Conservation (phyloP, 2,113 vertebrate species). For the Marmota monax region DNA sequence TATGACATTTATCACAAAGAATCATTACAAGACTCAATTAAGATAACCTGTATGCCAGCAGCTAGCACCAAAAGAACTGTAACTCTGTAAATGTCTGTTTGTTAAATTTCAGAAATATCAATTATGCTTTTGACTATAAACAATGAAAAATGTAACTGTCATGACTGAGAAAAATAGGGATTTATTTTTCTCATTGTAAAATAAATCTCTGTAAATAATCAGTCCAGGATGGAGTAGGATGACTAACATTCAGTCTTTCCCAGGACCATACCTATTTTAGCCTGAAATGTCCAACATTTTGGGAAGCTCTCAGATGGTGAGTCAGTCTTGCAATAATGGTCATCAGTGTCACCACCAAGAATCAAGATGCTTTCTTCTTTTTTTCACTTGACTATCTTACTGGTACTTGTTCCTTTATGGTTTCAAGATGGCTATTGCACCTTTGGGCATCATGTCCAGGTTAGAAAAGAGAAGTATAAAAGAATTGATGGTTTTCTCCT, state of each 20-base stretch:
- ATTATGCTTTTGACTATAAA: neutral
- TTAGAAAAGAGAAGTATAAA: neutral
- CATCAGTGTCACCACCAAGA: neutral
- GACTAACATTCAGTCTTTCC: neutral
- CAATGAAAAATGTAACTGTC: neutral
- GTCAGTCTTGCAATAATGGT: neutral
- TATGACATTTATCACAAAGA: neutral
- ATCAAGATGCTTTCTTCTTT: neutral
- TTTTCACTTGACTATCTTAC: neutral
- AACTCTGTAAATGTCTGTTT: neutral
- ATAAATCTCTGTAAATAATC: neutral
- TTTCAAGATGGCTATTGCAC: neutral
- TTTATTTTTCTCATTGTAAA: neutral
- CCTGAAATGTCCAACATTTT: neutral
- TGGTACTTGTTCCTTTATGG: neutral
- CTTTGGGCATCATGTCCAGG: neutral
- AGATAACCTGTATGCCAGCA: neutral
- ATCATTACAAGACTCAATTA: neutral
- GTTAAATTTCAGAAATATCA: neutral
- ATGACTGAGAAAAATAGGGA: neutral
- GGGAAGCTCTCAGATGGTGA: neutral
- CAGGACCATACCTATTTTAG: neutral
- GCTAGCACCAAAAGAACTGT: neutral
- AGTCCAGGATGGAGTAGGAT: neutral
- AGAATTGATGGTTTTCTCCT: neutral